Conservation (phyloP, 1,140 invertebrate species). For the Armadillidium nasatum region DNA sequence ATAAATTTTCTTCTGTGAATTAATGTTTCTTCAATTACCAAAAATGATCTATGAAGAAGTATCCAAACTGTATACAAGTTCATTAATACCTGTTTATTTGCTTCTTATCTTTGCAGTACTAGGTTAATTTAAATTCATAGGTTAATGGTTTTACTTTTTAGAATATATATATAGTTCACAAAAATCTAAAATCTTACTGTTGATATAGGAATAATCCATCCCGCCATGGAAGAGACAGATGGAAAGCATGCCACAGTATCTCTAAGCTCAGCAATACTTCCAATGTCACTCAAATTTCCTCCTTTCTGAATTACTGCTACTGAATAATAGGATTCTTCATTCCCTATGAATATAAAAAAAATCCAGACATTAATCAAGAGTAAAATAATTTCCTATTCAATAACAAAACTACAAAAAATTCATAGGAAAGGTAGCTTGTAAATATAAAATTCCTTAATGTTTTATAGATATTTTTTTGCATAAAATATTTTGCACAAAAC, state of each 20-base stretch:
- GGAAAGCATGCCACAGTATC: conserved; percentile 81
- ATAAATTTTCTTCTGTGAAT: no score
- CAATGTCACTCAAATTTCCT: conserved; percentile 57
- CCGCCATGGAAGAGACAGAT: conserved; percentile 82
- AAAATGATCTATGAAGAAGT: no score
- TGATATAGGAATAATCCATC: conserved; percentile 87
- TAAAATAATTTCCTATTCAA: no score
- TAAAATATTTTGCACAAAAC: no score
- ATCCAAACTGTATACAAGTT: no score
- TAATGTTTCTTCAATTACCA: no score
- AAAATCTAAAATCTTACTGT: conserved; percentile 55
- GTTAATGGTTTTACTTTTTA: no score
- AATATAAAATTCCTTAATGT: conserved; percentile 9
- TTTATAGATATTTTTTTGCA: no score
- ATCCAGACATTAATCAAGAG: no score
- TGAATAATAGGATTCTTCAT: conserved; percentile 29
- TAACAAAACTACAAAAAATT: neutral
- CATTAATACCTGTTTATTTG: no score
- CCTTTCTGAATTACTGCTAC: conserved; percentile 43
- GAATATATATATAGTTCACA: conserved; percentile 22
- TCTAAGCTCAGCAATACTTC: conserved; percentile 62
- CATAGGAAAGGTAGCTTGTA: neutral
- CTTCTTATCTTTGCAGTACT: no score
- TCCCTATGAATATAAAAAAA: neutral
- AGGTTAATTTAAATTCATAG: no score